These are phyloP conservation scores for Helicorthomorpha holstii DNA, from an alignment of 1,140 invertebrate species.

Conservation along the genomic window DNA sequence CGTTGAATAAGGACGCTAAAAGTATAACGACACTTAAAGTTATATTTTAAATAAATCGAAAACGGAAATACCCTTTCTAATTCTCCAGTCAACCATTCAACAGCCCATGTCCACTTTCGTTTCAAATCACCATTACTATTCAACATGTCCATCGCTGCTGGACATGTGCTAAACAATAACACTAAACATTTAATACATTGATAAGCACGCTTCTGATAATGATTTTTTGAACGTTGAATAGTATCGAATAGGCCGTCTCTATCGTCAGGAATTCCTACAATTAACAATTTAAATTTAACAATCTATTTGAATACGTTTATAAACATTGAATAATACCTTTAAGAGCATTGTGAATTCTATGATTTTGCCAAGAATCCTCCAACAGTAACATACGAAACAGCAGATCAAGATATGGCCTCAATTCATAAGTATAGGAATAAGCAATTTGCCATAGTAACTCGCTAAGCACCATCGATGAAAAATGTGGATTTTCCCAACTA, in stretches of 20 bases:
- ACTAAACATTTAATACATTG: slow-evolving; percentile 94
- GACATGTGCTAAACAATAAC: slow-evolving; percentile 68
- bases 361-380: slow-evolving; percentile 90
- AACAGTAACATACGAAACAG: slow-evolving; percentile 69
- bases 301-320: not conserved
- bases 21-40: slow-evolving; percentile 6
- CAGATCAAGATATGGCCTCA: slow-evolving; percentile 79
- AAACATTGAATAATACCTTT: slow-evolving; percentile 38
- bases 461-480: slow-evolving; percentile 68
- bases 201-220: slow-evolving; percentile 92
- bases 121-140: slow-evolving; percentile 56
- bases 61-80: slow-evolving; percentile 38
- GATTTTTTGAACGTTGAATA: slow-evolving; percentile 74
- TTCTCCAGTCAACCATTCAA: slow-evolving; percentile 90
- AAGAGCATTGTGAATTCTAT: slow-evolving; percentile 77
- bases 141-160: slow-evolving; percentile 49
- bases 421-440: slow-evolving; percentile 85
- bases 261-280: slow-evolving; percentile 60
- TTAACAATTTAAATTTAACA: not conserved
- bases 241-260: slow-evolving; percentile 85
- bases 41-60: not conserved
- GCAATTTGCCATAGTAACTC: slow-evolving; percentile 79
- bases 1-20: slow-evolving; percentile 38
- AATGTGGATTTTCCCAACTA: slow-evolving; percentile 90
- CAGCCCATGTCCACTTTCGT: slow-evolving; percentile 68